Evolutionary conservation across 2,888 invertebrate genomes (phyloP), one percentile per base, ranked within the genome.

Genomic region (Rapana venosa): DNA sequence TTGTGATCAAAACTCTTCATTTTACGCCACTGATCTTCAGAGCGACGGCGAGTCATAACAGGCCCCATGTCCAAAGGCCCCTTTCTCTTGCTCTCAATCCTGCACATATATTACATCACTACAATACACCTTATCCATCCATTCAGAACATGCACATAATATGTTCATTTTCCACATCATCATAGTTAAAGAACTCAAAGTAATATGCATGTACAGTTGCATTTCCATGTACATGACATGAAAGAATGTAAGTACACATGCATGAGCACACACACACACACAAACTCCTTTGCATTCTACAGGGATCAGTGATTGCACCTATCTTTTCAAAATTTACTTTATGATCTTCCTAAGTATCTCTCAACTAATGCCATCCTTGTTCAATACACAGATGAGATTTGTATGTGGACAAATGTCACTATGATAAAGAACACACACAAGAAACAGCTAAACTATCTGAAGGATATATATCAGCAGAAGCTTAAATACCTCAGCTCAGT

Each of bases 1-100:
- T 86, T 86, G 11, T 86, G 35, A 15, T 86, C 86, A 35, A 58
- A 86, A n/a, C 35, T 86, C 35, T 86, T 87, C 87, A 87, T 87
- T n/a, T 87, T 87, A 0, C 74, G 74, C 87, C 87, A 87, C 74
- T 74, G 70, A 8, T 87, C 87, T 30, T 87, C 87, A 11, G 87
- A 87, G 22, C 87, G 74, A 4, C 87, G 70, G 26, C 87, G 70
- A 1, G 87, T 87, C 74, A 86, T 86, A 20, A 86, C 35, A 11
- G 86, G 86, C 20, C 32, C 13, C 0, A 86, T 35, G 11, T 22
- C 66, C 32, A 86, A 6, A 8, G 30, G 30, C 2, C 32, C 2
- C 35, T 66, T 86, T 47, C 47, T 47, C 13, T 58, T 86, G 66
- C 61, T n/a, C 66, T 86, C 74, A n/a, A 87, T 36, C 56, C 87